A percentile compares a stretch with the other conserved stretches of the same genome.
These are phyloP conservation scores for Tachina grossa DNA, from an alignment of 2,888 invertebrate genomes.

Conservation along the genomic window DNA sequence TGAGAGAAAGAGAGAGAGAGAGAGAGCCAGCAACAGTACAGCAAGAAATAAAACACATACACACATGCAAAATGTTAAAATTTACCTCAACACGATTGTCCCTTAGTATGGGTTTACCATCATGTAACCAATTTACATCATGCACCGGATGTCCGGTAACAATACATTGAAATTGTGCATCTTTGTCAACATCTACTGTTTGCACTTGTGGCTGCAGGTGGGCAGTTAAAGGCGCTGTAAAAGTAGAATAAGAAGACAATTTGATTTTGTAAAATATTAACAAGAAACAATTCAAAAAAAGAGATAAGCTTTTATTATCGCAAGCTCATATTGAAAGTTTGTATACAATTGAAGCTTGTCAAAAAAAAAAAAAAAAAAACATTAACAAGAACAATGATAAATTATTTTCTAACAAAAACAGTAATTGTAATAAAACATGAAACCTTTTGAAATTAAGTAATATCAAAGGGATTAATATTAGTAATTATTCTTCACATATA, in stretches of 20 bases:
- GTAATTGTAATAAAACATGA: too few relatives aligned
- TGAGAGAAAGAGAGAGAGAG: background rate
- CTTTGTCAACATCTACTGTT: constrained; percentile 92
- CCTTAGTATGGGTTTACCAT: constrained; percentile 86
- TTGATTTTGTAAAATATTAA: constrained; percentile 1
- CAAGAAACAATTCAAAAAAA: constrained; percentile 12
- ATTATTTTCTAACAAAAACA: background rate
- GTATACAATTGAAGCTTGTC: background rate
- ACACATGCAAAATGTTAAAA: constrained; percentile 72
- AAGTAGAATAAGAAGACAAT: constrained; percentile 14
- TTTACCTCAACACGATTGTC: constrained; percentile 85
- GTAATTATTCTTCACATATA: too few relatives aligned
- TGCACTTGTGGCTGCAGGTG: constrained; percentile 90
- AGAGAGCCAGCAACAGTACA: background rate
- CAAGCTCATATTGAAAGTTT: background rate
- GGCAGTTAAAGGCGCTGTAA: constrained; percentile 89
- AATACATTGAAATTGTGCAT: constrained; percentile 93
- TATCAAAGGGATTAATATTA: too few relatives aligned
- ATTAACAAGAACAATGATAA: background rate
- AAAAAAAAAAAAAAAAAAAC: too few relatives aligned
- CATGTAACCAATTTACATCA: constrained; percentile 91
- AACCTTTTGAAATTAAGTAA: too few relatives aligned
- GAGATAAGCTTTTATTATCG: background rate
- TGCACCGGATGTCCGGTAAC: constrained; percentile 93
- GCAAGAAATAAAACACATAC: background rate